These are phyloP conservation scores for Liasis olivaceus DNA, from an alignment of 2,797 vertebrate species.

Conservation along the genomic window DNA sequence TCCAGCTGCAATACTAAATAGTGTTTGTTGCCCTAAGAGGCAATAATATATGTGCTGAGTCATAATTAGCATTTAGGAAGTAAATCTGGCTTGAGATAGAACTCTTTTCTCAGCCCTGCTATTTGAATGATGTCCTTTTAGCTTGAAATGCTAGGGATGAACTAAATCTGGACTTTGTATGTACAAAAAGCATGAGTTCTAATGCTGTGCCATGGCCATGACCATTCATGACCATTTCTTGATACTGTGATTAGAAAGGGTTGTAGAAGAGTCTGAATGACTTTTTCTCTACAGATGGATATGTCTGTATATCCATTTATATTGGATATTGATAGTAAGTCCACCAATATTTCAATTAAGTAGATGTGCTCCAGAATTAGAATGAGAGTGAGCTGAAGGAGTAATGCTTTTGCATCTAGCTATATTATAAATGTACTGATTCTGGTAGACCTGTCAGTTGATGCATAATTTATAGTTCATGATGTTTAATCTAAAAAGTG, in stretches of 20 bases:
- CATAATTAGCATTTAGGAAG: background rate
- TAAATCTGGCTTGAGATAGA: background rate
- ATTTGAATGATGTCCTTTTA: background rate
- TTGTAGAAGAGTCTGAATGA: background rate
- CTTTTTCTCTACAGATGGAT: background rate
- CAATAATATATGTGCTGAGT: background rate
- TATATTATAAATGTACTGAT: background rate
- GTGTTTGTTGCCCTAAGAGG: background rate
- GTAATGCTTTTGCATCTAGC: background rate
- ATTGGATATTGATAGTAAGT: background rate
- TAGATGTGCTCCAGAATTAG: background rate
- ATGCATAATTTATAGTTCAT: background rate
- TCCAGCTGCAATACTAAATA: background rate
- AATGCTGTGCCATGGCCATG: background rate
- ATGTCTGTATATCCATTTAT: background rate
- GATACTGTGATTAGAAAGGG: background rate
- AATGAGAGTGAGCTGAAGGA: background rate
- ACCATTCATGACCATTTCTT: background rate
- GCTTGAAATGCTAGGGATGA: background rate
- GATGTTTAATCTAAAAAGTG: background rate
- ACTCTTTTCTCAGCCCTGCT: background rate
- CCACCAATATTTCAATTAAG: background rate
- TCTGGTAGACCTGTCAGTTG: background rate
- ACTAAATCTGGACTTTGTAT: no score
- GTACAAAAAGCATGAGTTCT: background rate